phyloP scores from a whole-genome alignment of 2,113 vertebrate genomes.

The Falco punctatus region DNA sequence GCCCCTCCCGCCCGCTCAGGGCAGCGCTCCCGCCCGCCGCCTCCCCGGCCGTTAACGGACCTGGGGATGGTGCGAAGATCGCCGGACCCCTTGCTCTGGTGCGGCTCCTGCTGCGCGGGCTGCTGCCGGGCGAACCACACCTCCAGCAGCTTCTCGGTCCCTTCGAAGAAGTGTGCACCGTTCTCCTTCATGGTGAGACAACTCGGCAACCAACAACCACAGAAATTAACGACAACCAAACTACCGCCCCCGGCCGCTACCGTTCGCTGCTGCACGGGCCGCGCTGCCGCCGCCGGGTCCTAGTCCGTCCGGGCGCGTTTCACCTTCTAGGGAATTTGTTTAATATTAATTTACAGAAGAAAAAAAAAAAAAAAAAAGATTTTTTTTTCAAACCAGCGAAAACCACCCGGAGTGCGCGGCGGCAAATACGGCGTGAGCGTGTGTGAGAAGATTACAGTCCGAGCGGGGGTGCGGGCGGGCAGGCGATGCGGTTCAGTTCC shows the following conservation, averaged over 20 bases:
- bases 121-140: slow-evolving; percentile 96
- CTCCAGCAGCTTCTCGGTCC: slow-evolving; percentile 98
- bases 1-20: background rate
- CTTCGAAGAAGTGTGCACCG: slow-evolving; percentile 99
- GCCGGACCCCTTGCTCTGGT: slow-evolving; percentile 92
- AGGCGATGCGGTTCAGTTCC: slow-evolving; percentile 80
- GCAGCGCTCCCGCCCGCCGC: background rate
- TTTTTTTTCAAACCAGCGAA: slow-evolving; percentile 54
- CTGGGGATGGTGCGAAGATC: slow-evolving; percentile 97
- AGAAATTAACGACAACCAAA: slow-evolving; percentile 83
- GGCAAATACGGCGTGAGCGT: slow-evolving; percentile 47
- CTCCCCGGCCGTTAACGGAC: slow-evolving; percentile 70
- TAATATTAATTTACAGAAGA: slow-evolving; percentile 54
- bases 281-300: slow-evolving; percentile 41
- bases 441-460: slow-evolving; percentile 59
- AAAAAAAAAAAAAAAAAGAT: background rate
- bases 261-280: slow-evolving; percentile 62
- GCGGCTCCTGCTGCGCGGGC: slow-evolving; percentile 85
- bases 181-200: slow-evolving; percentile 94
- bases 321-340: slow-evolving; percentile 34
- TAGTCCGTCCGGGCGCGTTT: slow-evolving; percentile 52
- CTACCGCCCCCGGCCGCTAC: slow-evolving; percentile 71
- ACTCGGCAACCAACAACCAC: slow-evolving; percentile 88
- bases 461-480: slow-evolving; percentile 59
- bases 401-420: slow-evolving; percentile 62